phyloP scores from a whole-genome alignment of 2,797 vertebrate genomes.

The Hippocampus kuda region DNA sequence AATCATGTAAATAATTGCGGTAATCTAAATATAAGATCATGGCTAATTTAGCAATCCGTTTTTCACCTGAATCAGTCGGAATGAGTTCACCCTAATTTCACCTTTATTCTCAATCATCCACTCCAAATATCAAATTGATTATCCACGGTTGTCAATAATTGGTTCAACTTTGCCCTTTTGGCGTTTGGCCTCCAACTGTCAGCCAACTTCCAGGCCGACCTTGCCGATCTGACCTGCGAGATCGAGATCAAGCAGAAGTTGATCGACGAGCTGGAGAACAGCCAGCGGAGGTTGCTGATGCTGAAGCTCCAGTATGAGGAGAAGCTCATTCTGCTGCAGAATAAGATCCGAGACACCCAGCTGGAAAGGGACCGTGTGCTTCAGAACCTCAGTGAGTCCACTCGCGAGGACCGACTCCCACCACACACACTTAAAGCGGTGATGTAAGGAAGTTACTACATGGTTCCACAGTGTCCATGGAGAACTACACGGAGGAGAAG shows the following conservation, averaged over 20 bases:
- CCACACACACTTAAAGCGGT: background rate
- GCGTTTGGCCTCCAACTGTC: background rate
- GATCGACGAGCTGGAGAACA: conserved; percentile 97
- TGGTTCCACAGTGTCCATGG: conserved; percentile 83
- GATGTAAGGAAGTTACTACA: background rate
- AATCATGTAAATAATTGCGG: no score
- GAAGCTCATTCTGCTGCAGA: conserved; percentile 91
- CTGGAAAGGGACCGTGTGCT: conserved; percentile 91
- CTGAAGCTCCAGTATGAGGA: conserved; percentile 96
- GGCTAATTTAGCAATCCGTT: background rate
- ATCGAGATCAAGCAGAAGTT: conserved; percentile 99
- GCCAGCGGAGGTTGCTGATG: conserved; percentile 85
- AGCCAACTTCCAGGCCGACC: conserved; percentile 86
- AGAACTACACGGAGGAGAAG: conserved; percentile 96
- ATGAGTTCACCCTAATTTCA: background rate
- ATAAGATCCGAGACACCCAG: conserved; percentile 96
- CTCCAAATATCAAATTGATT: background rate
- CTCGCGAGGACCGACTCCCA: background rate
- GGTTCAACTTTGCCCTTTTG: background rate
- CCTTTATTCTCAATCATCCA: background rate
- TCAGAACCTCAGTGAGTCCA: conserved; percentile 88
- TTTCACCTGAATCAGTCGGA: background rate
- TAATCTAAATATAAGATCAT: background rate
- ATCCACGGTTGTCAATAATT: background rate
- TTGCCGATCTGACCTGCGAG: conserved; percentile 93